Evolutionary conservation across 2,888 invertebrate species (phyloP), one percentile per base, ranked within the genome.

Genomic region (Synergus itoensis): DNA sequence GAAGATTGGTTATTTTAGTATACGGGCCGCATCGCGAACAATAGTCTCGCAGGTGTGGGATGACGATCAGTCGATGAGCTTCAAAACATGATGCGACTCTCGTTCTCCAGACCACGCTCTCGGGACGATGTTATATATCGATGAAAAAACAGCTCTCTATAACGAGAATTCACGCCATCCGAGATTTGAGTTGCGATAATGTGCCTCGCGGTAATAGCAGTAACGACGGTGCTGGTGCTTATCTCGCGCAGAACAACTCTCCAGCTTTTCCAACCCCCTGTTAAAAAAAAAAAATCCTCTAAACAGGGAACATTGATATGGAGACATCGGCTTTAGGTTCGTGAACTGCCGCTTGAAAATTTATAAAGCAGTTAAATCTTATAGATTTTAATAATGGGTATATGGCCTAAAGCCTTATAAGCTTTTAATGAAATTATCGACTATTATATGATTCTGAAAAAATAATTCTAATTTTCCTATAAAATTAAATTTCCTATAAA

Each of bases 301-400:
- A 36, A 73, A 16, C 53, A n/a, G 8, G 16, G 28, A 36, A 53
- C 8, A 36, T 16, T 53, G 36, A 73, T 73, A 73, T 73, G 73
- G 12, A 36, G n/a, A 73, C 53, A 73, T 73, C 53, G n/a, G 53
- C 73, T 73, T 73, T 73, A 73, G 53, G 73, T 73, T 73, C 73
- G 36, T 18, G 36, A 73, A 53, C 28, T 53, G 4, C 14, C 21
- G 48, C 43, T 14, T 14, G 48, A 16, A 48, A 73, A 16, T 53
- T 53, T 40, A 73, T 73, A 36, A 73, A 36, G 36, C 36, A 53
- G 36, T 73, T 53, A 36, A 40, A 73, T 48, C 36, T 40, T 48
- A 73, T 9, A 48, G 53, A 8, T 53, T 1, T 14, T n/a, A n/a
- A n/a, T 9, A 41, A 43, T 7, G 5, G 8, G 21, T 28, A 3